Evolutionary conservation across 2,888 invertebrate genomes (phyloP).

Genomic region (Dexiosoma caninum): DNA sequence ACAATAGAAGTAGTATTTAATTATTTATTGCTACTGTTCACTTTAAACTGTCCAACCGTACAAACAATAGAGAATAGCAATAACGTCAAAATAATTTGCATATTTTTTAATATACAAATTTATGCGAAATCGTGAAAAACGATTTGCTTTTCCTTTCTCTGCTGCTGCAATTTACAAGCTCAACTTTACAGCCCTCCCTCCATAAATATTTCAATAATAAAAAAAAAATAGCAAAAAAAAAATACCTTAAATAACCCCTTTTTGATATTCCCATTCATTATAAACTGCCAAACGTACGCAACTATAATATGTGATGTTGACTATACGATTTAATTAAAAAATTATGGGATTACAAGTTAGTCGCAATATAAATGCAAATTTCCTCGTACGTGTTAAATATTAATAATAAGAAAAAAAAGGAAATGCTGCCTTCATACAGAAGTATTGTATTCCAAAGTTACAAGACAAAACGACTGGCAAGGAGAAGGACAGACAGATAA

Average conservation of each 20-base stretch:
- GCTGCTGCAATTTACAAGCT: slow-evolving; percentile 43
- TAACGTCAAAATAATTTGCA: slow-evolving; percentile 5
- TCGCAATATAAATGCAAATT: slow-evolving; percentile 75
- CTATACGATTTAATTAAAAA: slow-evolving; percentile 75
- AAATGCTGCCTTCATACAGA: background rate
- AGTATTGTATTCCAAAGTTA: slow-evolving; percentile 47
- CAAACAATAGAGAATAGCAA: background rate
- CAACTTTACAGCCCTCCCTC: background rate
- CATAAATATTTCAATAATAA: background rate
- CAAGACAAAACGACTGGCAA: background rate
- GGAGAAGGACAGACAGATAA: background rate
- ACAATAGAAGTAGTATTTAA: background rate
- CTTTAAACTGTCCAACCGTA: background rate
- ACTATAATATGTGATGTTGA: slow-evolving; percentile 23
- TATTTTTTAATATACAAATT: slow-evolving; percentile 40
- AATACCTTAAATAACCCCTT: background rate
- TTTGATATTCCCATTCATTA: slow-evolving; percentile 21
- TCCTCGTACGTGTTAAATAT: slow-evolving; percentile 42
- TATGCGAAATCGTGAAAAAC: slow-evolving; percentile 54
- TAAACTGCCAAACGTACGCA: slow-evolving; percentile 15
- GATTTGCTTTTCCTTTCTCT: slow-evolving; percentile 14
- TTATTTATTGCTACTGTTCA: background rate
- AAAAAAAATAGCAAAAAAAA: background rate
- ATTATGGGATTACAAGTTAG: slow-evolving; percentile 74
- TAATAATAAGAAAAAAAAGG: slow-evolving; percentile 25